Base-by-base conservation (phyloP, 2,113 vertebrate species). In the Amia ocellicauda region DNA sequence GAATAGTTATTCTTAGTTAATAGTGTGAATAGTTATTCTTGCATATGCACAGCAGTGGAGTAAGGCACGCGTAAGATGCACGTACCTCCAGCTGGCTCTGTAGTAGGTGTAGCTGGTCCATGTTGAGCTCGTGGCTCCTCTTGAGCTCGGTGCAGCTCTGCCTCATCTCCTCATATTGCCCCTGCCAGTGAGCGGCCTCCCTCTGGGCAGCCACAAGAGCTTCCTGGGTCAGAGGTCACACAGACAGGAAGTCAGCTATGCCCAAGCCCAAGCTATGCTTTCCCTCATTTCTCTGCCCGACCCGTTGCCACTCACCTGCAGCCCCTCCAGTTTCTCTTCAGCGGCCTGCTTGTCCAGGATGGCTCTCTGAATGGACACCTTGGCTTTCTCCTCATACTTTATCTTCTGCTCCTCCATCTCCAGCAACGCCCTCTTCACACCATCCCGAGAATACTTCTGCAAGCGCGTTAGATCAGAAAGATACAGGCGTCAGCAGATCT, bases 341-440 rank as follows among this genome's bases (percentile, higher is more conserved):
- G 78, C 69, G 0, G 75, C 68, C 31, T 83, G 74, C 68, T 89
- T 92, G 29, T 89, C 86, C 55, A 88, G 83, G 45, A 90, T 80
- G 69, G 89, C 75, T 72, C 81, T 91, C 79, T 89, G 87, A 28
- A 92, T 79, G 0, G 81, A 77, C 19, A 83, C 87, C 73, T 89
- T 89, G 54, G 86, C 85, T 64, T 87, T 88, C 59, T 86, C 83
- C 69, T 91, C 87, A 0, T 86, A 91, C 62, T 67, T 85, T 64
- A 82, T 83, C 57, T 88, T 90, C 73, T 91, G 85, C 56, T 85
- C 82, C 76, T 91, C 90, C 86, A 90, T 88, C 60, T 91, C 85
- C 55, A 91, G 22, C 17, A 91, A 64, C 23, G 85, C 80, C 67
- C 77, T 88, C 67, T 86, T 89, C 70, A 87, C 8, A 81, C 74